These are phyloP conservation scores for Halichoerus grypus DNA, from an alignment of 2,113 vertebrate genomes.

Conservation along the genomic window DNA sequence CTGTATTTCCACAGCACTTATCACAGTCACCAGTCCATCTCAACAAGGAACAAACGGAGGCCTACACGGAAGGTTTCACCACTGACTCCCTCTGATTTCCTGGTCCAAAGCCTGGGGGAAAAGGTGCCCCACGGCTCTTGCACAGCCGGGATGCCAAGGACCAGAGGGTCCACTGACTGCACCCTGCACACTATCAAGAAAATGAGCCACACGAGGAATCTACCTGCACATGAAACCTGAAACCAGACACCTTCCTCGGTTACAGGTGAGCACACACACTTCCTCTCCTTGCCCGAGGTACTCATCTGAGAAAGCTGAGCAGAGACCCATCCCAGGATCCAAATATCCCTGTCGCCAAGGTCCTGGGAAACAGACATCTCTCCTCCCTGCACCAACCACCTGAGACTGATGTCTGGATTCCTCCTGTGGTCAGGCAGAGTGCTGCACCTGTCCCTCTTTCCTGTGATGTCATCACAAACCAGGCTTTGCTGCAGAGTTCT, in stretches of 20 bases:
- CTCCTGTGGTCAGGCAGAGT: too few relatives aligned
- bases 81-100: neutral
- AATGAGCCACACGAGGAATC: neutral
- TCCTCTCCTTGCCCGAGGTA: neutral
- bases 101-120: too few relatives aligned
- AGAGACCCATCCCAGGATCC: too few relatives aligned
- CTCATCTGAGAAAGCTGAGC: neutral
- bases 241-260: neutral
- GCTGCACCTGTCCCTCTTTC: too few relatives aligned
- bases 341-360: too few relatives aligned
- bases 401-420: too few relatives aligned
- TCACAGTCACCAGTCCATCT: neutral
- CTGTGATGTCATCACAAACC: too few relatives aligned
- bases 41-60: neutral
- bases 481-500: too few relatives aligned
- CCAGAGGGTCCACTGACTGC: neutral
- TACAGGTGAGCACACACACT: neutral
- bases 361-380: too few relatives aligned
- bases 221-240: neutral
- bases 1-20: neutral
- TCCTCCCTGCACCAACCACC: too few relatives aligned
- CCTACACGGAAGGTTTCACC: neutral
- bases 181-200: rapidly evolving
- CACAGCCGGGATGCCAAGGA: too few relatives aligned
- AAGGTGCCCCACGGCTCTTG: too few relatives aligned